These are phyloP conservation scores for Drosophila willistoni DNA, from an alignment of 1,140 invertebrate species.

Conservation along the genomic window DNA sequence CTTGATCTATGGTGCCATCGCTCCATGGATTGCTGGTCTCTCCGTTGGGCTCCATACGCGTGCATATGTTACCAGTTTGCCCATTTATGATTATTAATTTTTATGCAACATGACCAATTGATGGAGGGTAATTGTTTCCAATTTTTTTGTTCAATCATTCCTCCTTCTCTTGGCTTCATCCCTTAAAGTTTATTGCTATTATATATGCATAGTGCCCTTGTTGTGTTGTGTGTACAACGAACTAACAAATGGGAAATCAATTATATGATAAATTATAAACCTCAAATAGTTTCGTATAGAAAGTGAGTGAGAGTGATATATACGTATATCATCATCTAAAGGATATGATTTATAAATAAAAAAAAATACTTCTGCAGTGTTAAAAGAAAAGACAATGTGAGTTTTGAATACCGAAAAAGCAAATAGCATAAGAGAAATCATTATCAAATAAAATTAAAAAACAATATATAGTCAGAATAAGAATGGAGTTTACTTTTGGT, in stretches of 20 bases:
- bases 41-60: neutral
- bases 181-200: neutral
- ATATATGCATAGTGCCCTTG: neutral
- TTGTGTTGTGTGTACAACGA: too few relatives aligned
- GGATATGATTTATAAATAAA: too few relatives aligned
- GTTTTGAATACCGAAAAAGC: too few relatives aligned
- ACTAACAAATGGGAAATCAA: slow-evolving; percentile 48
- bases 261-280: slow-evolving; percentile 22
- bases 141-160: slow-evolving; percentile 14
- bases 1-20: slow-evolving; percentile 53
- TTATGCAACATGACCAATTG: slow-evolving; percentile 72
- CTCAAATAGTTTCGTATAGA: neutral
- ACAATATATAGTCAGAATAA: too few relatives aligned
- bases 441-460: too few relatives aligned
- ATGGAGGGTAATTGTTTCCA: slow-evolving; percentile 64
- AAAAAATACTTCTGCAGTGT: too few relatives aligned
- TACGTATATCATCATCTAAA: too few relatives aligned
- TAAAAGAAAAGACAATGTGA: too few relatives aligned
- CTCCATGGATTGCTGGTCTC: slow-evolving; percentile 16
- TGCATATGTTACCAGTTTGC: slow-evolving; percentile 58
- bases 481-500: too few relatives aligned
- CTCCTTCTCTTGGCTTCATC: neutral
- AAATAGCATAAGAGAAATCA: too few relatives aligned
- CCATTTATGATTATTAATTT: slow-evolving; percentile 73
- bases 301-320: too few relatives aligned